A percentile compares a stretch with the other conserved stretches of the same genome.
Evolutionary conservation across 1,140 invertebrate genomes (phyloP).

Genomic region (Cephus cinctus): DNA sequence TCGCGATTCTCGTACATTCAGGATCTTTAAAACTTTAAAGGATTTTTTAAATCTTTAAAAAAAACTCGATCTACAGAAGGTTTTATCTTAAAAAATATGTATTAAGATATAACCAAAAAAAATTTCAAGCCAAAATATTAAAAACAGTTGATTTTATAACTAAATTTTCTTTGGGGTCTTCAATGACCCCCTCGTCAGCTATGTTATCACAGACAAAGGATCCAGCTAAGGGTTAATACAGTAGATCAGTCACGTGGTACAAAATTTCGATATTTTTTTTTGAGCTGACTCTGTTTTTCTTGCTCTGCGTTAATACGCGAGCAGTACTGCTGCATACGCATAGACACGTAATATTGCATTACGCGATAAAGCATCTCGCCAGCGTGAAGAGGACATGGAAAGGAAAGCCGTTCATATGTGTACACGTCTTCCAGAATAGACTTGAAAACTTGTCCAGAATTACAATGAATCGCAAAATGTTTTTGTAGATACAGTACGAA

Average conservation of each 20-base stretch:
- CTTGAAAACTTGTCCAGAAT: background rate
- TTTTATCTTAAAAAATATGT: too few relatives aligned
- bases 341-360: background rate
- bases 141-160: too few relatives aligned
- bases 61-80: too few relatives aligned
- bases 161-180: too few relatives aligned
- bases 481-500: slow-evolving; percentile 4
- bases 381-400: slow-evolving; percentile 1
- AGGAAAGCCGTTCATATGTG: background rate
- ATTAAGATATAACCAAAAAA: too few relatives aligned
- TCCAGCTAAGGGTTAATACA: too few relatives aligned
- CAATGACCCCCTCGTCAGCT: too few relatives aligned
- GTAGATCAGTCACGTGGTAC: slow-evolving; percentile 7
- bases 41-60: too few relatives aligned
- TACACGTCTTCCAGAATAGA: background rate
- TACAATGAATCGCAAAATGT: slow-evolving; percentile 1
- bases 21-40: too few relatives aligned
- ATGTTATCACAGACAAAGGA: too few relatives aligned
- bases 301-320: slow-evolving; percentile 4
- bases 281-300: slow-evolving; percentile 2
- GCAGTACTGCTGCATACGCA: slow-evolving; percentile 8
- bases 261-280: slow-evolving; percentile 6
- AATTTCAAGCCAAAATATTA: too few relatives aligned
- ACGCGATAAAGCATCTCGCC: background rate
- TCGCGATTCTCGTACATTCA: too few relatives aligned